phyloP scores from a whole-genome alignment of 2,888 invertebrate species.

The Oxycera nigricornis region DNA sequence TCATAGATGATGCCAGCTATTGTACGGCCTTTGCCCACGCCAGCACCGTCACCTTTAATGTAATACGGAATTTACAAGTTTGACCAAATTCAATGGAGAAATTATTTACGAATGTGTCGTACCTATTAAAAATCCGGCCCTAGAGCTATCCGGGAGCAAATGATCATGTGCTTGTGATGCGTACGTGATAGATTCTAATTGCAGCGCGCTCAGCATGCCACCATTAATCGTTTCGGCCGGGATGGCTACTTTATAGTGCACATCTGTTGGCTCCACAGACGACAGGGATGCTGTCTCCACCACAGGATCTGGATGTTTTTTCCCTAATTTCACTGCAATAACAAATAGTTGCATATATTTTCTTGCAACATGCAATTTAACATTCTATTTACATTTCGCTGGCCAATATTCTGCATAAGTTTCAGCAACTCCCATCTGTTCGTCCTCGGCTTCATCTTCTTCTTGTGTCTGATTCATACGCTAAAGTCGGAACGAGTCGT shows the following conservation, averaged over 20 bases:
- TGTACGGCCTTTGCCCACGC: slow-evolving; percentile 96
- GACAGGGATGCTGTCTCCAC: slow-evolving; percentile 98
- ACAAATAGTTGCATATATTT: background rate
- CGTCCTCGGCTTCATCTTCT: slow-evolving; percentile 89
- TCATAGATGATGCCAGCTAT: slow-evolving; percentile 98
- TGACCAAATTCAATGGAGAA: background rate
- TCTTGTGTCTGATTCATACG: slow-evolving; percentile 57
- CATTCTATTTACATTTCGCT: slow-evolving; percentile 74
- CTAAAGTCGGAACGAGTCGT: slow-evolving; percentile 30
- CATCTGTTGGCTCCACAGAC: slow-evolving; percentile 93
- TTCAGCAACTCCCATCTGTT: slow-evolving; percentile 97
- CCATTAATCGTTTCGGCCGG: slow-evolving; percentile 84
- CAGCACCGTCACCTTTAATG: slow-evolving; percentile 93
- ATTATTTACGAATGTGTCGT: background rate
- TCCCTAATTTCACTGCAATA: slow-evolving; percentile 82
- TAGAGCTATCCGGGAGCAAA: slow-evolving; percentile 82
- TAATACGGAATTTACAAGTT: too few species aligned
- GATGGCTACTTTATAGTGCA: slow-evolving; percentile 83
- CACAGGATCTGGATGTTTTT: slow-evolving; percentile 97
- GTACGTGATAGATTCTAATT: slow-evolving; percentile 96
- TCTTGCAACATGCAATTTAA: background rate
- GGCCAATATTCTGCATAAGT: slow-evolving; percentile 99
- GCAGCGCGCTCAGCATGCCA: slow-evolving; percentile 91
- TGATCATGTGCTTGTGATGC: slow-evolving; percentile 96
- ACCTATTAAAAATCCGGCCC: slow-evolving; percentile 96